These are phyloP conservation scores for Synanthedon andrenaeformis DNA, from an alignment of 2,888 invertebrate species.

Conservation along the genomic window DNA sequence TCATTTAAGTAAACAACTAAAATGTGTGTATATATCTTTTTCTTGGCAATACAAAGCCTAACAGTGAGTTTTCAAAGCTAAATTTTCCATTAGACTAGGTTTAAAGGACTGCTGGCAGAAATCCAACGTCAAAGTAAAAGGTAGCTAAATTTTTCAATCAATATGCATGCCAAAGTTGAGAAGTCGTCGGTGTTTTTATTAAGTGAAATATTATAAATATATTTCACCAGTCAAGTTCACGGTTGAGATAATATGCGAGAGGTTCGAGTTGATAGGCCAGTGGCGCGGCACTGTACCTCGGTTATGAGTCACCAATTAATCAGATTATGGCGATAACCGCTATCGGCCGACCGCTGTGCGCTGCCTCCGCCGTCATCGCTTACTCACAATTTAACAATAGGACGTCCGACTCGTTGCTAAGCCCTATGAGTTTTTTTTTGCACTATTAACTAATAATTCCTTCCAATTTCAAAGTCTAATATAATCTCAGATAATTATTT, in stretches of 20 bases:
- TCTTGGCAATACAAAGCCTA: neutral
- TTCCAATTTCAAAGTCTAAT: too few species aligned
- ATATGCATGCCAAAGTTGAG: neutral
- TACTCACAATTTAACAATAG: neutral
- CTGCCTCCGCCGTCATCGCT: conserved; percentile 16
- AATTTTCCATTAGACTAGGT: conserved; percentile 24
- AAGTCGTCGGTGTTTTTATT: too few species aligned
- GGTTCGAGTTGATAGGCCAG: too few species aligned
- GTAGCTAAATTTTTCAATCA: conserved; percentile 2
- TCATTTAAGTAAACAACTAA: too few species aligned
- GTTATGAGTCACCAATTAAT: conserved; percentile 41
- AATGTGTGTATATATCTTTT: too few species aligned
- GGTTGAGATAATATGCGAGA: too few species aligned
- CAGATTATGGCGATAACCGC: conserved; percentile 48
- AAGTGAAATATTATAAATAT: too few species aligned
- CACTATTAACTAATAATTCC: too few species aligned
- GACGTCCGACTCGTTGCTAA: too few species aligned
- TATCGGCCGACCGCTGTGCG: conserved; percentile 23
- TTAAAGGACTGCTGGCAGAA: conserved; percentile 28
- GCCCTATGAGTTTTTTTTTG: too few species aligned
- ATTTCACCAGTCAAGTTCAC: too few species aligned
- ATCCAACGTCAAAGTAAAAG: conserved; percentile 27
- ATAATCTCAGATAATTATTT: too few species aligned
- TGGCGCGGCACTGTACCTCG: neutral
- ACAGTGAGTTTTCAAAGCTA: conserved; percentile 9